Evolutionary conservation across 2,888 invertebrate genomes (phyloP), one percentile per base, ranked within the genome.

Genomic region (Macroteleia sp.): DNA sequence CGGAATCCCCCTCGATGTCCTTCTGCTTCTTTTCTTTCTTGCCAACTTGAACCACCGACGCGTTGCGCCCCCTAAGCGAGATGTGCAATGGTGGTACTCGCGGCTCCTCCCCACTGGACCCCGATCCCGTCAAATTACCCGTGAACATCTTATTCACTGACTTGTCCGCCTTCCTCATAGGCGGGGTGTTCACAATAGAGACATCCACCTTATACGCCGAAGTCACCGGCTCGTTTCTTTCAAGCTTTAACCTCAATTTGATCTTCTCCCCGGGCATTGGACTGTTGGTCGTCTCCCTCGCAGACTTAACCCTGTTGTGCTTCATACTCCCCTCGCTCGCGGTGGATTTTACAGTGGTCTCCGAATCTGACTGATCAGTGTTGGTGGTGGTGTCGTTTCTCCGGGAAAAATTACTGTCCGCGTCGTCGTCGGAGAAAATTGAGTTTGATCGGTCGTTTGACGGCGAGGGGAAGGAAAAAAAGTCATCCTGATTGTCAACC

Each of bases 81-180:
- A 97, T 97, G 90, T 97, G 97, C 75, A 97, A 92, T 1, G 97
- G 97, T 6, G 97, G 97, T 46, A 97, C 97, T 62, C 97, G 93
- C 5, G 96, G 94, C 85, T 96, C 96, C 77, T 96, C 96, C 10
- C 81, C 79, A 10, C 80, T 76, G 83, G 82, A 78, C 2, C 84
- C 80, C 77, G 86, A 79, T 82, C 84, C 83, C 54, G 86, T 81
- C 19, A 86, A 77, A 0, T 92, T 91, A 4, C 92, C 89, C 74
- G 92, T 91, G 46, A 93, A 93, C 28, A 92, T 92, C 64, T 89
- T 89, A 61, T 81, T 86, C 77, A 92, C 92, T n/a, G 91, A 85
- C 77, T 92, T 93, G 80, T 93, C 93, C 17, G 88, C 88, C 82
- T 90, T 90, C 8, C 90, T 85, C 69, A 88, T 81, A 2, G 90